Evolutionary conservation across 2,888 invertebrate species (phyloP).

Genomic region (Melangyna quadrimaculata): DNA sequence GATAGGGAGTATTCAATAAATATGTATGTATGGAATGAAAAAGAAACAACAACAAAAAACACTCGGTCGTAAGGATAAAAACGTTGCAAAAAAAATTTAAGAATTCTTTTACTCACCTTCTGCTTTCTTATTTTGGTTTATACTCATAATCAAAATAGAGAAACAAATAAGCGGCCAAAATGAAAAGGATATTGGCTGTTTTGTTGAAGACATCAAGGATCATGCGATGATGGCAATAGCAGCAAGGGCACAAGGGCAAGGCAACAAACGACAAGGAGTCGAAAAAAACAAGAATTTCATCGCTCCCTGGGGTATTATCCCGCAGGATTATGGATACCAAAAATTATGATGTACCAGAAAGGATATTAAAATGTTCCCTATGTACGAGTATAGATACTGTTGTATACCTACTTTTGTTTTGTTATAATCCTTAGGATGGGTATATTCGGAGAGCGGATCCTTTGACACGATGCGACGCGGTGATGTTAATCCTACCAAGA

Average conservation of each 20-base stretch:
- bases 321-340: slow-evolving; percentile 68
- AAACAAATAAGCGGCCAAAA: slow-evolving; percentile 66
- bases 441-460: slow-evolving; percentile 19
- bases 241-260: neutral
- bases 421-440: neutral
- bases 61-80: slow-evolving; percentile 27
- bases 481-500: slow-evolving; percentile 48
- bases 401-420: neutral
- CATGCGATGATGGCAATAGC: slow-evolving; percentile 1
- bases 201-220: slow-evolving; percentile 48
- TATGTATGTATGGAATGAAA: no score
- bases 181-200: slow-evolving; percentile 70
- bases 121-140: neutral
- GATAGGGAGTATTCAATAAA: no score
- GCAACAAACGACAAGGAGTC: slow-evolving; percentile 3
- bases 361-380: slow-evolving; percentile 62
- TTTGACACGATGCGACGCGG: slow-evolving; percentile 28
- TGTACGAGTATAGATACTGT: neutral
- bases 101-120: slow-evolving; percentile 31
- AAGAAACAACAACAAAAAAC: slow-evolving; percentile 11
- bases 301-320: slow-evolving; percentile 56
- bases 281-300: slow-evolving; percentile 20
- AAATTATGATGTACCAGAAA: slow-evolving; percentile 66
- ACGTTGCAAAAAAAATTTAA: slow-evolving; percentile 21
- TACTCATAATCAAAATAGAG: slow-evolving; percentile 55